Conservation (phyloP, 2,113 vertebrate species). For the Trematocara variabile region DNA sequence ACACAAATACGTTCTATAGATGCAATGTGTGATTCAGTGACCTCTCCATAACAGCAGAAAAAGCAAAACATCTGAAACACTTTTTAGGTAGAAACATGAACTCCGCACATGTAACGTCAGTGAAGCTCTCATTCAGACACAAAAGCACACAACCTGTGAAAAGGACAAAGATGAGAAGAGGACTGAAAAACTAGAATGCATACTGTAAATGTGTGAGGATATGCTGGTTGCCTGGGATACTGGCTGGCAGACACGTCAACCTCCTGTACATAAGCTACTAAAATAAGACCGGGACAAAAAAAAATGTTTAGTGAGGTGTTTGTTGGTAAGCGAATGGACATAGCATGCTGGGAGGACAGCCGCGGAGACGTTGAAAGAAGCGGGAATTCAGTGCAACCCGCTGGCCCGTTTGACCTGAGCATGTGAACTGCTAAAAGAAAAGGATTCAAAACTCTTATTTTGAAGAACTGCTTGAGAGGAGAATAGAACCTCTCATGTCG, state of each 20-base stretch:
- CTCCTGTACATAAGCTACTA: constrained; percentile 69
- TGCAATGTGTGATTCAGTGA: constrained; percentile 41
- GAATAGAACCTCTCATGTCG: not conserved
- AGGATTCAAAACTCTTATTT: constrained; percentile 21
- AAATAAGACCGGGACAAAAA: constrained; percentile 30
- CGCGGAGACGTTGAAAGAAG: not conserved
- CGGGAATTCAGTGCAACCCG: not conserved
- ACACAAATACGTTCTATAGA: constrained; percentile 31
- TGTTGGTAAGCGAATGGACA: constrained; percentile 19
- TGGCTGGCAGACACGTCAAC: constrained; percentile 41
- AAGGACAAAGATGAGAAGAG: constrained; percentile 18
- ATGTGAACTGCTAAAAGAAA: constrained; percentile 38
- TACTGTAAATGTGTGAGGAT: constrained; percentile 56
- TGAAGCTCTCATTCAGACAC: constrained; percentile 19
- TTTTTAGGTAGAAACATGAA: constrained; percentile 16
- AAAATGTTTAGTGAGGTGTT: constrained; percentile 25
- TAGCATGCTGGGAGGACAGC: constrained; percentile 2
- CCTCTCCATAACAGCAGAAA: constrained; percentile 28
- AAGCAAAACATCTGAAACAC: not conserved
- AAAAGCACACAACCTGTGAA: constrained; percentile 41
- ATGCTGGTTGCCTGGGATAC: constrained; percentile 42
- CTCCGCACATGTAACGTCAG: not conserved
- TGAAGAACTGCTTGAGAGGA: constrained; percentile 20
- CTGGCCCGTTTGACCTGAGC: constrained; percentile 31
- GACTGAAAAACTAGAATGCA: constrained; percentile 36